Evolutionary conservation across 2,113 vertebrate genomes (phyloP), one percentile per base, ranked within the genome.

Genomic region (Diadophis punctatus): DNA sequence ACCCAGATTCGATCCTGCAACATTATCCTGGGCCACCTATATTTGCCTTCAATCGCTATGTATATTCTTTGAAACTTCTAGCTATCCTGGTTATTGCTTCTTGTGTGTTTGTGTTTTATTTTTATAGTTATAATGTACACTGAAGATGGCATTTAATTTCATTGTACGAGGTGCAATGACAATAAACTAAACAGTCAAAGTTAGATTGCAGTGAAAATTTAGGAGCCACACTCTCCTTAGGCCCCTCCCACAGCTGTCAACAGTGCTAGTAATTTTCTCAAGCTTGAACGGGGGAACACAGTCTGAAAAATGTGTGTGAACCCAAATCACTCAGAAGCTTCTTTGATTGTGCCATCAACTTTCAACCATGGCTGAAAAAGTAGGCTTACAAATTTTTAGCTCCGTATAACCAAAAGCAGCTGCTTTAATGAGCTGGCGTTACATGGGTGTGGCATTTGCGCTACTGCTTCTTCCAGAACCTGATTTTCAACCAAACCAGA

Each of bases 1-100:
- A 27, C 56, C 56, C 23, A 58, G 23, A 58, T 58, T 58, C 22
- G 23, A 27, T 58, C 23, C 23, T 56, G 22, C 55, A 25, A 56
- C 55, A 56, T 56, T 56, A 56, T 56, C 55, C 22, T 56, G 22
- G 55, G 52, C 14, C 52, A 52, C 52, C 14, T 52, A 52, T 52
- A 53, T 53, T 53, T 53, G 52, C 52, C 16, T 53, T 53, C 52
- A 53, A 53, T 53, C 52, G 89, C 93, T 95, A 88, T 94, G 88
- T 90, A 56, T 56, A 56, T 93, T 96, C 94, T 95, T 95, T 96
- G 93, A 90, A 56, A 90, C 94, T 86, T 58, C 39, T 95, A 87
- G 86, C 93, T 91, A 93, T 43, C 43, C 39, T 86, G 84, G 96
- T 96, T 95, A 91, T 30, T 93, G 93, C 90, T 74, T 94, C 94